Percentiles rank a stretch among this genome's conserved stretches.
These are phyloP conservation scores for Synergus gifuensis DNA, from an alignment of 2,888 invertebrate species.

Conservation along the genomic window DNA sequence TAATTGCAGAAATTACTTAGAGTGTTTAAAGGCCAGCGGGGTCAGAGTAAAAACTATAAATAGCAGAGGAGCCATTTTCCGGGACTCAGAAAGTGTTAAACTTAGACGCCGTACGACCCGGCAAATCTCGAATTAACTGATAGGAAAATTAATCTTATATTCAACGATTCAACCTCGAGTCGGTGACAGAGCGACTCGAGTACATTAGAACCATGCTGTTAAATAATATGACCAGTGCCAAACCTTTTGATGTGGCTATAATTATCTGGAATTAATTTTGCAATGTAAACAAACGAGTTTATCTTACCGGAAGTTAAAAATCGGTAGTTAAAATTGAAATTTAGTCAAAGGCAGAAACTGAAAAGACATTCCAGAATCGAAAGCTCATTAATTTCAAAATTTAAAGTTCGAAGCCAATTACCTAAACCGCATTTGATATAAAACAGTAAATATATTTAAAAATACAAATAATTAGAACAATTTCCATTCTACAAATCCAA, in stretches of 20 bases:
- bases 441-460: too few species aligned
- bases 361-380: too few species aligned
- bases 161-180: slow-evolving; percentile 34
- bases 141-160: slow-evolving; percentile 57
- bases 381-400: too few species aligned
- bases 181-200: slow-evolving; percentile 17
- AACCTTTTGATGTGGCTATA: slow-evolving; percentile 24
- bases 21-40: slow-evolving; percentile 60
- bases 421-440: too few species aligned
- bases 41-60: slow-evolving; percentile 69
- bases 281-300: slow-evolving; percentile 26
- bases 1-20: background rate
- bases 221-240: slow-evolving; percentile 35
- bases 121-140: slow-evolving; percentile 54
- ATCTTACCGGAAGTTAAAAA: background rate
- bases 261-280: slow-evolving; percentile 26
- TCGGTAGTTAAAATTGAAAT: too few species aligned
- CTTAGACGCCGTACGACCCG: slow-evolving; percentile 59
- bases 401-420: too few species aligned
- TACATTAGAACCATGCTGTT: slow-evolving; percentile 17
- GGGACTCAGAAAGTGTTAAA: slow-evolving; percentile 63
- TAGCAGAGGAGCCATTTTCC: slow-evolving; percentile 73
- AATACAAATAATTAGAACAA: too few species aligned
- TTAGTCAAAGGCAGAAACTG: too few species aligned
- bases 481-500: too few species aligned